A percentile compares a stretch with the other conserved stretches of the same genome.
Evolutionary conservation across 2,113 vertebrate species (phyloP).

Genomic region (Pterocles burchelli): DNA sequence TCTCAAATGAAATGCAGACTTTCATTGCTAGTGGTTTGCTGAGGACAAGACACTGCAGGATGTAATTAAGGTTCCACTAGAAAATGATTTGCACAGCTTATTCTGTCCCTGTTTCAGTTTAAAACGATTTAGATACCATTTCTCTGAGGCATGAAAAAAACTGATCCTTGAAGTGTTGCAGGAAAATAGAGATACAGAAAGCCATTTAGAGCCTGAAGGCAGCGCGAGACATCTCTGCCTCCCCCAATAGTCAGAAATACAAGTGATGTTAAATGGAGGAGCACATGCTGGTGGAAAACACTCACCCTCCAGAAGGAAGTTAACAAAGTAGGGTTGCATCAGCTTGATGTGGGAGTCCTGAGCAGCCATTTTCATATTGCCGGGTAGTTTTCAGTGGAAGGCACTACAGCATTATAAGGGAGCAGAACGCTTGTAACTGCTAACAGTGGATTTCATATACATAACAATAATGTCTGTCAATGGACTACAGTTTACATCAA

Average conservation of each 20-base stretch:
- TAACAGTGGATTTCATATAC: not conserved
- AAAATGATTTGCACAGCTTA: constrained; percentile 67
- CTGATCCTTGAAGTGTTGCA: constrained; percentile 57
- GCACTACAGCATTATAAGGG: not conserved
- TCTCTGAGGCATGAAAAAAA: constrained; percentile 60
- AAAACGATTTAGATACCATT: constrained; percentile 59
- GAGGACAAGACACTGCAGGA: constrained; percentile 61
- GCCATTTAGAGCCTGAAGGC: constrained; percentile 52
- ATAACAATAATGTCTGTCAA: not conserved
- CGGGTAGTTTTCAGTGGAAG: not conserved
- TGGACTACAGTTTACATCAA: not conserved
- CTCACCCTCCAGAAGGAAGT: constrained; percentile 17
- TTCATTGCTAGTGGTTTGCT: constrained; percentile 59
- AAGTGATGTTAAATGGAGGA: constrained; percentile 39
- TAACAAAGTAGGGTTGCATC: not conserved
- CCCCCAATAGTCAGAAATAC: constrained; percentile 32
- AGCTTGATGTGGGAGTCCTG: not conserved
- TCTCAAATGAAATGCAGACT: constrained; percentile 60
- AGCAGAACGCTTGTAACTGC: not conserved
- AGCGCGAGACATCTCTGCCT: constrained; percentile 29
- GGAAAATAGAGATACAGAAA: constrained; percentile 63
- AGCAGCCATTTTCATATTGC: constrained; percentile 1
- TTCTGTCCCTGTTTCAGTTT: constrained; percentile 53
- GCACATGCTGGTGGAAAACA: not conserved
- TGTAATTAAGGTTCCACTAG: constrained; percentile 65